Base-by-base conservation (phyloP, 2,888 invertebrate genomes). In the Phlogophora meticulosa region DNA sequence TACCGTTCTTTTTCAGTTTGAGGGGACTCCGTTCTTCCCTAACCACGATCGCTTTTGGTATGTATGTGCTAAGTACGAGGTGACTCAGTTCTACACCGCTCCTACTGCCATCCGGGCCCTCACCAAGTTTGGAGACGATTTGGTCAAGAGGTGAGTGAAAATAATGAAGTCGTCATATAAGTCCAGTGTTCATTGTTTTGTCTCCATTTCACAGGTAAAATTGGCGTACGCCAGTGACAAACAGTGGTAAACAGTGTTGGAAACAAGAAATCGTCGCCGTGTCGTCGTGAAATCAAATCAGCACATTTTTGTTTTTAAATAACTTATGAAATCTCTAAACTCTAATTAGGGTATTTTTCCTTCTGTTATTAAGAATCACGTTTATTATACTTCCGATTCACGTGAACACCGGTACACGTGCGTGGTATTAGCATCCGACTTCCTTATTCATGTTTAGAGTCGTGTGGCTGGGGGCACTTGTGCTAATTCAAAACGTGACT, bases 41-140 rank as follows among this genome's bases (percentile, higher is more conserved):
- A 97, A 97, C 73, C 98, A 99, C 85, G 98, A 98, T 87, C 97
- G 99, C 62, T 99, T 98, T 92, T 99, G 99, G 99, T 96, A 96
- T 10, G 96, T 99, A 10, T 96, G 99, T 70, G 98, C 98, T 85
- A 99, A 99, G 90, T 99, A 99, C 93, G 98, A 98, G 93, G 98
- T 99, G 24, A 97, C 97, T 53, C 99, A 99, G 94, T 99, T 99
- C 93, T 99, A 99, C 95, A 99, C 99, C 0, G 99, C 99, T 0
- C 99, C 99, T 0, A 99, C 99, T 4, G 99, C 99, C 17, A 98
- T 99, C 73, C 96, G 99, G 72, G 97, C 99, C 1, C 96, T 99
- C 28, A 99, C 99, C 98, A 99, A 99, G 90, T 98, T 97, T 87
- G 99, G 99, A 0, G 98, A 99, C 78, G 97, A 97, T 17, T 96